These are phyloP conservation scores for Batillaria attramentaria DNA, from an alignment of 1,140 invertebrate genomes.

Conservation along the genomic window DNA sequence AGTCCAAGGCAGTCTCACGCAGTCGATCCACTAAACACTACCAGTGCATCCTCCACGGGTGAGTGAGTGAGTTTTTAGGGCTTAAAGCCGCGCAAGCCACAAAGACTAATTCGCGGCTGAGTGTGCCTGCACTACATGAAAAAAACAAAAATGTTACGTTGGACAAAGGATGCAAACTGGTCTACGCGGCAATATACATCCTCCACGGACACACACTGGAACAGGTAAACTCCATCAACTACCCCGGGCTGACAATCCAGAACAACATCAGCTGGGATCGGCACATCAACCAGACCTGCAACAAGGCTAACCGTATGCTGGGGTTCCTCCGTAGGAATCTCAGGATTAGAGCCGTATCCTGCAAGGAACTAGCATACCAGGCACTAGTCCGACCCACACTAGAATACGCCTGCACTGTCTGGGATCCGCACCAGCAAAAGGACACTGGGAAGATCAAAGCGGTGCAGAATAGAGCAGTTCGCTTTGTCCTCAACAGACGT, in stretches of 20 bases:
- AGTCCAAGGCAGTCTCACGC: too few relatives aligned
- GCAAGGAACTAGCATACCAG: slow-evolving; percentile 34
- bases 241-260: slow-evolving; percentile 33
- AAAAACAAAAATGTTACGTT: slow-evolving; percentile 33
- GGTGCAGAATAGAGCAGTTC: slow-evolving; percentile 1
- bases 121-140: slow-evolving; percentile 28
- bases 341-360: slow-evolving; percentile 3
- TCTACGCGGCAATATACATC: slow-evolving; percentile 2
- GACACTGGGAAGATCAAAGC: slow-evolving; percentile 28
- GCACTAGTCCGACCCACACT: slow-evolving; percentile 16
- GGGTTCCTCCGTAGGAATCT: slow-evolving; percentile 29
- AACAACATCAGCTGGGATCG: slow-evolving; percentile 31
- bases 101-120: too few relatives aligned
- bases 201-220: not conserved
- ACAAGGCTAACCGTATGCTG: slow-evolving; percentile 1
- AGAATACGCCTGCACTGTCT: slow-evolving; percentile 32
- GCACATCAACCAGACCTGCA: slow-evolving; percentile 6
- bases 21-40: too few relatives aligned
- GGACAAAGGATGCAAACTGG: slow-evolving; percentile 33
- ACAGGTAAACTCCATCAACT: slow-evolving; percentile 27
- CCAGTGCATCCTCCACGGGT: too few relatives aligned
- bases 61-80: too few relatives aligned
- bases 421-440: slow-evolving; percentile 25
- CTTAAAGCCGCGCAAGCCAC: too few relatives aligned
- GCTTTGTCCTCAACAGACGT: not conserved